Base-by-base conservation (phyloP, 2,888 invertebrate species). In the Diaphora mendica region DNA sequence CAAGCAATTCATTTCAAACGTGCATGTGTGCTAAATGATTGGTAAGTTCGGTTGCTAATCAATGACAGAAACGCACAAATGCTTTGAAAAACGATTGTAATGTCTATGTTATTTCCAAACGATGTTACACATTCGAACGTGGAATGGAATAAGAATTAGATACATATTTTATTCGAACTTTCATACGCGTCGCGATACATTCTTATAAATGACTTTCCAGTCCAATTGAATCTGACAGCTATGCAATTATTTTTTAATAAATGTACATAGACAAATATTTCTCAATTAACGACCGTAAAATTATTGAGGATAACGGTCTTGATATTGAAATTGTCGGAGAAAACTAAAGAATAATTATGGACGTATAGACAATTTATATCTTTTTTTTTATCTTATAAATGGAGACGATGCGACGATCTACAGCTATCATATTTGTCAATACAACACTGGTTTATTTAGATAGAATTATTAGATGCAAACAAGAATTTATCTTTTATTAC, bases 21-120 rank as follows among this genome's bases (percentile, higher is more conserved):
- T 93, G 93, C 91, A 89, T 88, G 87, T 88, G 92, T 93, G 91
- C 87, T 82, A 87, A 81, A 87, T 87, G 81, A 81, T 84, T 83
- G 85, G 82, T 79, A 80, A 83, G 79, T 85, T 85, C 85, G 85
- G 86, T 79, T 79, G 79, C 79, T 76, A 23, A 70, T 48, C 79
- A 75, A 79, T 80, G 78, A 77, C 80, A 87, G 81, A 83, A 75
- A 76, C 79, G 82, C 81, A 82, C n/a, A 81, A 79, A 80, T 62
- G 44, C 69, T 76, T 66, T 55, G 72, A 70, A 77, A 74, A 77
- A 82, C 73, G 73, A 73, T 68, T 78, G 74, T 69, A 65, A 70
- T 76, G 73, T 75, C 77, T 77, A 79, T 77, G 51, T 55, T 55
- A 55, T 26, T 59, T 26, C 15, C 15, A 33, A 82, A 76, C 77